Conservation (phyloP, 2,797 vertebrate species). For the Mionectes olivaceus region DNA sequence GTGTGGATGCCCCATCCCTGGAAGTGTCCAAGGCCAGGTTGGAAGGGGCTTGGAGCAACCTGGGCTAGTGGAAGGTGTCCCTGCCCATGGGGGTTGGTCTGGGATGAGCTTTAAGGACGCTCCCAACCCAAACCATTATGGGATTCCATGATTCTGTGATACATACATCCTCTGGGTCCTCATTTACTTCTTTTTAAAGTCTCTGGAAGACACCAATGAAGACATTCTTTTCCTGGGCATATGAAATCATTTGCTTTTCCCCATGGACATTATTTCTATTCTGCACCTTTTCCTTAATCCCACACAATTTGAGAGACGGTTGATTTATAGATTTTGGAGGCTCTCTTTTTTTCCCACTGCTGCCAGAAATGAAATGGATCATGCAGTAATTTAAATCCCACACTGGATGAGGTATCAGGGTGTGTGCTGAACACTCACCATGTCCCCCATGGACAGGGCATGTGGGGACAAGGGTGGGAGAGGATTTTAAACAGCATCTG, state of each 20-base stretch:
- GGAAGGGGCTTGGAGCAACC: accelerated
- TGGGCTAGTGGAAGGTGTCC: neutral
- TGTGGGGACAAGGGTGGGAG: accelerated
- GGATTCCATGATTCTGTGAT: neutral
- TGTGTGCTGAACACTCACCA: neutral
- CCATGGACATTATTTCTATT: neutral
- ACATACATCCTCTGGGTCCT: neutral
- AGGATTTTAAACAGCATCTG: neutral
- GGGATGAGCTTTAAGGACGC: neutral
- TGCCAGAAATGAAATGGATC: neutral
- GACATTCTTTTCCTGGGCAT: neutral
- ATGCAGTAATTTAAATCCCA: accelerated
- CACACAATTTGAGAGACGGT: neutral
- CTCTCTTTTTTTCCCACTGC: neutral
- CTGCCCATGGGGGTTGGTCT: neutral
- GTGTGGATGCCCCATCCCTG: neutral
- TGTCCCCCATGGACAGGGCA: accelerated
- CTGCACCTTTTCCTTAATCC: neutral
- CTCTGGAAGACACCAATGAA: neutral
- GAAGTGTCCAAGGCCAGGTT: neutral
- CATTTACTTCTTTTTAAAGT: neutral
- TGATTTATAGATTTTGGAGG: neutral
- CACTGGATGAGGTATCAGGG: neutral
- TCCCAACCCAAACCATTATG: neutral
- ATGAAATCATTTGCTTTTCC: neutral